Conservation (phyloP, 2,888 invertebrate species). For the Liposcelis brunnea region DNA sequence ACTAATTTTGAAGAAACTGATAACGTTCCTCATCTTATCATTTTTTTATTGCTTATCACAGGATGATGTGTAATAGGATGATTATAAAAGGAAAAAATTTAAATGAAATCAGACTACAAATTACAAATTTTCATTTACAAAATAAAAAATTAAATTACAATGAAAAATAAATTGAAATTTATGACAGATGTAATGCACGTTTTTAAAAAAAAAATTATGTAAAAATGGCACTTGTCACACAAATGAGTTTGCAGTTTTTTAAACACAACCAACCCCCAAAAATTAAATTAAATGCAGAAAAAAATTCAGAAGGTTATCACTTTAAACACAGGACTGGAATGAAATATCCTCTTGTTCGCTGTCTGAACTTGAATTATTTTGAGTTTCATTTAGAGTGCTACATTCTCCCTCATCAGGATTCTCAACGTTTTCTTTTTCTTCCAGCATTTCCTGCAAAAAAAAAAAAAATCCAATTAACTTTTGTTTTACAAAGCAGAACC, state of each 20-base stretch:
- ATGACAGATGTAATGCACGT: not conserved
- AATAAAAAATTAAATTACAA: too few relatives aligned
- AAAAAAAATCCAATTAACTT: too few relatives aligned
- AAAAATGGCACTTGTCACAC: too few relatives aligned
- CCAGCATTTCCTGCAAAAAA: not conserved
- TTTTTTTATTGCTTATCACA: not conserved
- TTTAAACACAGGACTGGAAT: too few relatives aligned
- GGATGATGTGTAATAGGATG: constrained; percentile 10
- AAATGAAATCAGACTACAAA: constrained; percentile 7
- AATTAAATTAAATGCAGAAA: too few relatives aligned
- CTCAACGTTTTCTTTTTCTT: not conserved
- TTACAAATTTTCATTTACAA: constrained; percentile 9
- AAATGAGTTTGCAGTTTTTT: too few relatives aligned
- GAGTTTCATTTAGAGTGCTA: constrained; percentile 16
- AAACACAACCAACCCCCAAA: too few relatives aligned
- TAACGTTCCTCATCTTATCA: constrained; percentile 1
- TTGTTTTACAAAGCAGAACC: too few relatives aligned
- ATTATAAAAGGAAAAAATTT: too few relatives aligned
- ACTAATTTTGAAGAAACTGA: constrained; percentile 7
- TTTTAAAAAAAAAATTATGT: constrained; percentile 2
- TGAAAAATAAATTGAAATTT: constrained; percentile 3
- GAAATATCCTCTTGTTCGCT: too few relatives aligned
- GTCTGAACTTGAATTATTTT: too few relatives aligned
- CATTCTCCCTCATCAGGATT: constrained; percentile 30
- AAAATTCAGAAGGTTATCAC: too few relatives aligned